Evolutionary conservation across 2,797 vertebrate species (phyloP).

Genomic region (Hoplostethus mediterraneus): DNA sequence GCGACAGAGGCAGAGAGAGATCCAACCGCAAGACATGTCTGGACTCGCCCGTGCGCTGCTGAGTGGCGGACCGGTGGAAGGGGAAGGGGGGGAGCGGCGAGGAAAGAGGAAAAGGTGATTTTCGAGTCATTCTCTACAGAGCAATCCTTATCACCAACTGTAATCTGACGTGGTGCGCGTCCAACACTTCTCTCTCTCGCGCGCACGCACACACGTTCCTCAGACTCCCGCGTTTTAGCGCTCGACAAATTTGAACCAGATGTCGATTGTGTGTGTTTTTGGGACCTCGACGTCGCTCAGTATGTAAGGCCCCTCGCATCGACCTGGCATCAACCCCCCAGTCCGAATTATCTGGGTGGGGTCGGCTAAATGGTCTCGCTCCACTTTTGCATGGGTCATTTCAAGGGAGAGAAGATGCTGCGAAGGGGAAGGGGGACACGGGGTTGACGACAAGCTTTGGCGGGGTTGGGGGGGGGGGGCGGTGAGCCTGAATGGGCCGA

Average conservation of each 20-base stretch:
- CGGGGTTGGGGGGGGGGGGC: too few species aligned
- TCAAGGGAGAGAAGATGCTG: slow-evolving; percentile 65
- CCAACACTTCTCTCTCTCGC: slow-evolving; percentile 33
- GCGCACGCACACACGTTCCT: slow-evolving; percentile 41
- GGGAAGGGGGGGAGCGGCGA: slow-evolving; percentile 43
- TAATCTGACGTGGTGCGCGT: slow-evolving; percentile 67
- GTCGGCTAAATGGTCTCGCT: slow-evolving; percentile 64
- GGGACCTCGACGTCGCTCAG: slow-evolving; percentile 51
- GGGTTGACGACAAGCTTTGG: slow-evolving; percentile 19
- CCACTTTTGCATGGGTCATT: slow-evolving; percentile 59
- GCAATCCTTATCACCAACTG: slow-evolving; percentile 64
- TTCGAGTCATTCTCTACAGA: slow-evolving; percentile 57
- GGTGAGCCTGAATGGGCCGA: slow-evolving; percentile 17
- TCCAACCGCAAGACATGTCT: slow-evolving; percentile 58
- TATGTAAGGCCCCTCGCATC: slow-evolving; percentile 28
- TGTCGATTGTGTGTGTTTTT: slow-evolving; percentile 66
- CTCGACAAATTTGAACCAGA: slow-evolving; percentile 74
- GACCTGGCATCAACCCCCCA: too few species aligned
- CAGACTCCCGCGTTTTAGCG: slow-evolving; percentile 35
- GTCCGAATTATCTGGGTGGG: slow-evolving; percentile 72
- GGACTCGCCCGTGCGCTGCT: slow-evolving; percentile 66
- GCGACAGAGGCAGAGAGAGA: slow-evolving; percentile 51
- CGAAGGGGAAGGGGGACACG: slow-evolving; percentile 21
- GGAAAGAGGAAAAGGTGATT: slow-evolving; percentile 43
- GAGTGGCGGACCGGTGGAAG: slow-evolving; percentile 61